Evolutionary conservation across 2,113 vertebrate species (phyloP).

Genomic region (Lichenostomus cassidix): DNA sequence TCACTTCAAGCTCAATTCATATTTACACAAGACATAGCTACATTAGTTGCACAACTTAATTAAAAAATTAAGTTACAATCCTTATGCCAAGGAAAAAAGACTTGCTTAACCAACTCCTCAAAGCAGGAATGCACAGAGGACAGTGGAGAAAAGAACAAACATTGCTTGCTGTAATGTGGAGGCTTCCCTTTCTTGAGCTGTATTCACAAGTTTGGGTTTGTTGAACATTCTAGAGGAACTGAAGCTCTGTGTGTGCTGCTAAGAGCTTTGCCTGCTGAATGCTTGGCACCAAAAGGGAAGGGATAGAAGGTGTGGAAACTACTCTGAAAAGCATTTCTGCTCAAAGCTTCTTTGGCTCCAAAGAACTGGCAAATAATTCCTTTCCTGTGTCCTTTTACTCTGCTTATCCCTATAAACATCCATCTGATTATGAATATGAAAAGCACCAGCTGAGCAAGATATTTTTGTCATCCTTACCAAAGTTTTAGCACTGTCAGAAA

Average conservation of each 20-base stretch:
- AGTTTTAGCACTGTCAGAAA: neutral
- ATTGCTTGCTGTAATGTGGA: neutral
- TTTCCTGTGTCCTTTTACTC: neutral
- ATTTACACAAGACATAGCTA: neutral
- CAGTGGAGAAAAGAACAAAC: neutral
- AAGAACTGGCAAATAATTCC: neutral
- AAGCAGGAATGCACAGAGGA: neutral
- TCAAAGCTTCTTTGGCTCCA: neutral
- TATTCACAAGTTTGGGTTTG: neutral
- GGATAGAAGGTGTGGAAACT: neutral
- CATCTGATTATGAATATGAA: neutral
- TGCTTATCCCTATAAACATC: neutral
- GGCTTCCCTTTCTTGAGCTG: neutral
- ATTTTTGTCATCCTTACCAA: neutral
- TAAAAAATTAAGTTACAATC: neutral
- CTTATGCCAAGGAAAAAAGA: neutral
- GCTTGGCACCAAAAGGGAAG: neutral
- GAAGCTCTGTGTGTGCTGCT: neutral
- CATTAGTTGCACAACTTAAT: neutral
- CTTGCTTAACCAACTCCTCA: neutral
- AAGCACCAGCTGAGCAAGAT: neutral
- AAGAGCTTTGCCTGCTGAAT: neutral
- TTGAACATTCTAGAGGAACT: neutral
- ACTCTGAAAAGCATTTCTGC: neutral
- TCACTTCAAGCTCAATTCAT: neutral